Evolutionary conservation across 2,888 invertebrate species (phyloP), one percentile per base, ranked within the genome.

Genomic region (Aleiodes leptofemur): DNA sequence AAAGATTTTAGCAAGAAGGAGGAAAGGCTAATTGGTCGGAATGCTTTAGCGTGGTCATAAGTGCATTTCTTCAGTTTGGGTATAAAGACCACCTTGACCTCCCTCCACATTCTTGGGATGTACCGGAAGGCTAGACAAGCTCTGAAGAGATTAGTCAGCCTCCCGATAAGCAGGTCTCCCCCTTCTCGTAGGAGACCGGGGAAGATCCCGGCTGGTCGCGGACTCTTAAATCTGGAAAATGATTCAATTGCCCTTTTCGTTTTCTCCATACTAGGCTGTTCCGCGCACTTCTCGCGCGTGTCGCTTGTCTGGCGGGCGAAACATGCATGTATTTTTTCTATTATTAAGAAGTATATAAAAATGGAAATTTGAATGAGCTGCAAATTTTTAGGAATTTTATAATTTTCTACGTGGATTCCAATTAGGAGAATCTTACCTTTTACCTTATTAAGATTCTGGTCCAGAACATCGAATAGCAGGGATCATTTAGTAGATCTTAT

Each of bases 1-100:
- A 82, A 4, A 0, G 78, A 80, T 71, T 83, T 81, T 9, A 83
- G 72, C 2, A 82, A 29, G 48, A 82, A 81, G 0, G 79, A 83
- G 6, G 74, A 78, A 7, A 83, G 73, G 59, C 80, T 82, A 13
- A 82, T 82, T 0, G 81, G 82, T 69, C 80, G 69, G 61, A 76
- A 81, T 2, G 74, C 50, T 34, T 82, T 81, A 1, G 78, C 73
- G 16, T 16, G 56, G 43, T 57, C 64, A 29, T 82, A 76, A 13
- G 66, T 31, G 8, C 9, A 31, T 31, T 72, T 75, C 0, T 79
- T 80, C 7, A 79, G 77, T 69, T 82, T 82, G 0, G 82, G 80
- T 31, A 77, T 78, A 23, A 77, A 80, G 14, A 77, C 77, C 0
- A 79, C 74, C n/a, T 23, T 77, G 48, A 73, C 73, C 55, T 73